Conservation (phyloP, 2,797 vertebrate species). For the Pagetopsis macropterus region DNA sequence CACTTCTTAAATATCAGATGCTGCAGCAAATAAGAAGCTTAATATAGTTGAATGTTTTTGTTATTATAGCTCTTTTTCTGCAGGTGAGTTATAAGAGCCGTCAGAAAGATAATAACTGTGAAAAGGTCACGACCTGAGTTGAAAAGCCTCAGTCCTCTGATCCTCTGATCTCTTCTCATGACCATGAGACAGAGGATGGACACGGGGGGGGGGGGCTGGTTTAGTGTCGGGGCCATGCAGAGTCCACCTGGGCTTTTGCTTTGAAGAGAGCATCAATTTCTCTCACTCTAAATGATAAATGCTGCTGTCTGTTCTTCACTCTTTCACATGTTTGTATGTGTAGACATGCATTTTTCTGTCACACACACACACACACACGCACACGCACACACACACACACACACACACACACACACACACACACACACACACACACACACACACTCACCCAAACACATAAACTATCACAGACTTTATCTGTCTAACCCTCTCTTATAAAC, state of each 20-base stretch:
- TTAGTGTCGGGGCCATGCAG: conserved; percentile 11
- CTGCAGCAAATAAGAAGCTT: neutral
- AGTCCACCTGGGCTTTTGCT: conserved; percentile 41
- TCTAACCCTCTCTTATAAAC: conserved; percentile 19
- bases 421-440: no score
- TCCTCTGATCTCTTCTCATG: conserved; percentile 53
- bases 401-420: no score
- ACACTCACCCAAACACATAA: no score
- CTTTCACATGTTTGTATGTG: neutral
- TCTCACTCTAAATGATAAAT: conserved; percentile 25
- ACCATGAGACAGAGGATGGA: conserved; percentile 8
- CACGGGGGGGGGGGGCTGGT: conserved; percentile 1
- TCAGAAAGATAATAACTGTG: conserved; percentile 38
- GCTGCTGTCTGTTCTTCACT: neutral
- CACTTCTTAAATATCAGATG: no score
- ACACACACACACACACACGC: no score
- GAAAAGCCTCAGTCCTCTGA: conserved; percentile 41
- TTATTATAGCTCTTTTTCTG: neutral
- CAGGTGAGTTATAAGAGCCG: conserved; percentile 9
- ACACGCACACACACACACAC: no score
- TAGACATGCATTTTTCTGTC: neutral
- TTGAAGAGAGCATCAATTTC: conserved; percentile 61
- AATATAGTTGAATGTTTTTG: neutral
- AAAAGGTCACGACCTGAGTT: conserved; percentile 41
- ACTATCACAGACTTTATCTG: neutral